Percentiles rank a stretch among this genome's conserved stretches.
Evolutionary conservation across 1,140 invertebrate genomes (phyloP).

Genomic region (Microplitis mediator): DNA sequence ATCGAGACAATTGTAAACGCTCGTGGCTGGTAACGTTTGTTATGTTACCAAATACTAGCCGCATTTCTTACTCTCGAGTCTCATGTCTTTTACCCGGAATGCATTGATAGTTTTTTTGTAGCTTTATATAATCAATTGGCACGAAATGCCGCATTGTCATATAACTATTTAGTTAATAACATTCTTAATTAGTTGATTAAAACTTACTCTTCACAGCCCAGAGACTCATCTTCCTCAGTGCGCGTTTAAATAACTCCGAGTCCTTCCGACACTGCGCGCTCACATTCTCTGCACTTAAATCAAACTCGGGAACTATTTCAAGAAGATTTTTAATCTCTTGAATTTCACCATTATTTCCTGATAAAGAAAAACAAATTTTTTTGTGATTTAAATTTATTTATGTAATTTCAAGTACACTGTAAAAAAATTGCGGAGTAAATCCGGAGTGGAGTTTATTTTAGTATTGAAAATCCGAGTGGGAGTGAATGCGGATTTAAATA

Average conservation of each 20-base stretch:
- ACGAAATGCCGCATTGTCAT: background rate
- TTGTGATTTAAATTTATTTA: background rate
- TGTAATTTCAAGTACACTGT: background rate
- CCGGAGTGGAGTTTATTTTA: too few species aligned
- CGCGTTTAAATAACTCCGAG: slow-evolving; percentile 52
- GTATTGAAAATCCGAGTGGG: too few species aligned
- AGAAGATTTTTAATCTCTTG: slow-evolving; percentile 47
- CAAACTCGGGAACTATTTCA: slow-evolving; percentile 49
- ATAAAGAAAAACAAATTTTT: slow-evolving; percentile 32
- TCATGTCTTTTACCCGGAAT: background rate
- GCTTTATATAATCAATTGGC: background rate
- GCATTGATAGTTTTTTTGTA: background rate
- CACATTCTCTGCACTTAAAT: slow-evolving; percentile 50
- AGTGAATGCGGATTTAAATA: too few species aligned
- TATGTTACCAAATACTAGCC: background rate
- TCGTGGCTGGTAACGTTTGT: background rate
- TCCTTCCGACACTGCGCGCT: slow-evolving; percentile 58
- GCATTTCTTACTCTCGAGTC: background rate
- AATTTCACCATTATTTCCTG: slow-evolving; percentile 45
- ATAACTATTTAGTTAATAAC: slow-evolving; percentile 11
- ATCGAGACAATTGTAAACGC: slow-evolving; percentile 6
- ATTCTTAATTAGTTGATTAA: background rate
- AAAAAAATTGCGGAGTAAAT: too few species aligned
- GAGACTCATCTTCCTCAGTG: slow-evolving; percentile 58
- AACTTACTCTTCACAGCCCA: slow-evolving; percentile 66